Evolutionary conservation across 2,113 vertebrate genomes (phyloP).

Genomic region (Zosterops pallidus): DNA sequence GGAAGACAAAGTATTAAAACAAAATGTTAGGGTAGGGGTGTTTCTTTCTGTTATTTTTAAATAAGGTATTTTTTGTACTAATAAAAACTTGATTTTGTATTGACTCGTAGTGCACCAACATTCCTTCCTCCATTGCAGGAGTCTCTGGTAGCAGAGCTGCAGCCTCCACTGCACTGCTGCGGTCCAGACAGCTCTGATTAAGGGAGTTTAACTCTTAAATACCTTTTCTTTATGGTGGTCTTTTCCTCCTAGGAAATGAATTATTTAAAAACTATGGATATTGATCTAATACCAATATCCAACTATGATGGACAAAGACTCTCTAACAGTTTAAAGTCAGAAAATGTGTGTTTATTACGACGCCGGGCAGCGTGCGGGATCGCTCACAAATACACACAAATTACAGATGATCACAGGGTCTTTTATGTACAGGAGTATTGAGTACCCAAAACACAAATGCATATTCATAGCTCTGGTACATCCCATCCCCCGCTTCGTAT

Average conservation of each 20-base stretch:
- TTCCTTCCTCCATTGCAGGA: background rate
- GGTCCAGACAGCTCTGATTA: fast-evolving
- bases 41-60: background rate
- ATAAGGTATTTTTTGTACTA: background rate
- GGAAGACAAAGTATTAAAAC: background rate
- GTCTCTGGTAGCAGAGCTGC: background rate
- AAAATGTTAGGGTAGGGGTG: background rate
- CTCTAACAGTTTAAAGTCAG: too few relatives aligned
- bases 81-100: conserved; percentile 16
- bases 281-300: too few relatives aligned
- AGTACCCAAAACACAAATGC: too few relatives aligned
- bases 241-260: background rate
- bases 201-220: fast-evolving
- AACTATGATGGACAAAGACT: too few relatives aligned
- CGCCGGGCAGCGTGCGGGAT: too few relatives aligned
- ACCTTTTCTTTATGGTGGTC: background rate
- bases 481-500: too few relatives aligned
- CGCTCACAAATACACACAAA: too few relatives aligned
- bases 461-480: too few relatives aligned
- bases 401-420: too few relatives aligned
- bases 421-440: too few relatives aligned
- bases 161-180: background rate
- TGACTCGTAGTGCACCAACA: fast-evolving
- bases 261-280: too few relatives aligned
- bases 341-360: too few relatives aligned